Base-by-base conservation (phyloP, 2,797 vertebrate species). In the Telmatherina bonti region DNA sequence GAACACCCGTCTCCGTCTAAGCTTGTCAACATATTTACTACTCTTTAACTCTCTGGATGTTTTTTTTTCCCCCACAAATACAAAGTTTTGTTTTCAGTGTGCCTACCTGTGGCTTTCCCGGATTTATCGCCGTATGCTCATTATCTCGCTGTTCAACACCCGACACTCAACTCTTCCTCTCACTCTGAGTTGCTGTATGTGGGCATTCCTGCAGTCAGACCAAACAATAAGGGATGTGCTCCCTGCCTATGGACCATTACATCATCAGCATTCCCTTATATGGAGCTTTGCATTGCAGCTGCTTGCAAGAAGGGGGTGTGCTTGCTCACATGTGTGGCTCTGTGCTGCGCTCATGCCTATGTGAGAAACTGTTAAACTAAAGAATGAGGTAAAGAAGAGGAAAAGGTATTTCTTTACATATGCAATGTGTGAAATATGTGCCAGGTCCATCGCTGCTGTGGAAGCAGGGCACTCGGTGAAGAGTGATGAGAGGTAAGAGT, bases 211-310 rank as follows among this genome's bases (percentile, higher is more conserved):
- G 93, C 95, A 94, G 93, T 92, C 91, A 93, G 93, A 91, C 94
- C 91, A 94, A 96, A 98, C 96, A 97, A 97, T 97, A 94, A 96
- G 94, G 93, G 95, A 96, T 92, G 93, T 94, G 89, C 96, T 95
- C 95, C 91, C 87, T 95, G 97, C 96, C 95, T 54, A 91, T 90
- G 94, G 94, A 92, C 93, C 95, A 95, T 98, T 95, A 98, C 97
- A 97, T 99, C 97, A 98, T 93, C 89, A 94, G 3, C 93, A 93
- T 94, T 92, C 74, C 97, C 97, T 94, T 97, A 97, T 97, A 97
- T 95, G 97, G 97, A 91, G 73, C 94, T 93, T 83, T 80, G 95
- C 93, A 90, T 91, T 93, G 93, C 92, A 90, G 91, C 83, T 89
- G 38, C 93, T 93, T 86, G 72, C 91, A 87, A 87, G 85, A 85